These are phyloP conservation scores for Mus minutoides DNA, from an alignment of 2,797 vertebrate species.

Conservation along the genomic window DNA sequence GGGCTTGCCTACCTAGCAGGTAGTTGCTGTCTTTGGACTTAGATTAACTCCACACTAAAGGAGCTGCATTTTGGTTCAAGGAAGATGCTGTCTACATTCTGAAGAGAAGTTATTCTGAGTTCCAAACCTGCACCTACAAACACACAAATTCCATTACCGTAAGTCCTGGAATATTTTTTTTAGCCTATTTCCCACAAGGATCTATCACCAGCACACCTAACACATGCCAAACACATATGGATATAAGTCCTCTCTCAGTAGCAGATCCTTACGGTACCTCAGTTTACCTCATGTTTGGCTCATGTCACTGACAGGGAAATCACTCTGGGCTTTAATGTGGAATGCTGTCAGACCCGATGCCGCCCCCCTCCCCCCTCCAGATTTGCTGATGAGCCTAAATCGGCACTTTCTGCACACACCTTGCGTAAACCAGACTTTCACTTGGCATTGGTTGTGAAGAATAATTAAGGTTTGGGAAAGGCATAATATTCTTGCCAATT, in stretches of 20 bases:
- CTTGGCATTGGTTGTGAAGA: conserved; percentile 70
- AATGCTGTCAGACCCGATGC: conserved; percentile 69
- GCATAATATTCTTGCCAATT: conserved; percentile 57
- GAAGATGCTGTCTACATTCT: conserved; percentile 66
- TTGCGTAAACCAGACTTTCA: conserved; percentile 53
- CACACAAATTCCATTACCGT: conserved; percentile 29
- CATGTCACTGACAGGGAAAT: conserved; percentile 61
- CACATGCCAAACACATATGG: conserved; percentile 43
- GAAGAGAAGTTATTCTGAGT: conserved; percentile 77
- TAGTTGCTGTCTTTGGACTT: conserved; percentile 31
- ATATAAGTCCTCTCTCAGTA: conserved; percentile 69
- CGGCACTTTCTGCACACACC: conserved; percentile 65
- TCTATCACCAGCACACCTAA: conserved; percentile 58
- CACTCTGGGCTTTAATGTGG: conserved; percentile 65
- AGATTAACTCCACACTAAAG: conserved; percentile 69
- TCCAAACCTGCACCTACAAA: conserved; percentile 75
- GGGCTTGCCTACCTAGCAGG: conserved; percentile 26
- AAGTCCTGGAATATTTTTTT: conserved; percentile 53
- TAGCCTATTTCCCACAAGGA: conserved; percentile 62
- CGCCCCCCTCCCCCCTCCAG: background rate
- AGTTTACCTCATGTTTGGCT: conserved; percentile 75
- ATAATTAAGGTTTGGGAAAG: conserved; percentile 72
- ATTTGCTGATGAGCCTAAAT: conserved; percentile 75
- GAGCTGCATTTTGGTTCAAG: conserved; percentile 74
- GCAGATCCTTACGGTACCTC: conserved; percentile 64